These are phyloP conservation scores for Ctenoplectra terminalis DNA, from an alignment of 1,140 invertebrate genomes.

Conservation along the genomic window DNA sequence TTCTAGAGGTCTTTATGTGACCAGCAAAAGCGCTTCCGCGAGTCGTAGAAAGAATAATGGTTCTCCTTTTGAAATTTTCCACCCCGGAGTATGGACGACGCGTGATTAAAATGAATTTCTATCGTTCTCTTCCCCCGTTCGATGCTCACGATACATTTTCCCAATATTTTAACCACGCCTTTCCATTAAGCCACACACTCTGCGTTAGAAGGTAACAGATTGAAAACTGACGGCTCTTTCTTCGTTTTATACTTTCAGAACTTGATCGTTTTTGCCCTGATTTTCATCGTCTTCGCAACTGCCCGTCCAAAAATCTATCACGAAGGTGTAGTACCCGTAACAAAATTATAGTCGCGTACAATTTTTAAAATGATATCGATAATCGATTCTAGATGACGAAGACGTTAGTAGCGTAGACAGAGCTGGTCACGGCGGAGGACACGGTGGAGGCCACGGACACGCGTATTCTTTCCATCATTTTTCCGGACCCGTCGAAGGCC, in stretches of 20 bases:
- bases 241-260: conserved; percentile 39
- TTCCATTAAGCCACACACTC: neutral
- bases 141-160: conserved; percentile 36
- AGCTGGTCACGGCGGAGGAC: too few relatives aligned
- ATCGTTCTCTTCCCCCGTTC: neutral
- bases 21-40: conserved; percentile 38
- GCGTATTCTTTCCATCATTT: conserved; percentile 73
- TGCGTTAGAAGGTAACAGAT: neutral
- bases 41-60: conserved; percentile 46
- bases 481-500: conserved; percentile 64
- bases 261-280: conserved; percentile 29
- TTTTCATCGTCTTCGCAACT: neutral
- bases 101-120: conserved; percentile 54
- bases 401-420: neutral
- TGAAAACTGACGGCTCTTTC: neutral
- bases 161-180: conserved; percentile 23
- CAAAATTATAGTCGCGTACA: neutral
- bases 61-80: conserved; percentile 47
- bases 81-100: too few relatives aligned
- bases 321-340: conserved; percentile 6
- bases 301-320: neutral
- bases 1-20: conserved; percentile 59
- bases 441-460: conserved; percentile 3
- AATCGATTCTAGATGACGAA: neutral
- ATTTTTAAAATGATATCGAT: neutral